Base-by-base conservation (phyloP, 2,797 vertebrate species). In the Myotis vivesi region DNA sequence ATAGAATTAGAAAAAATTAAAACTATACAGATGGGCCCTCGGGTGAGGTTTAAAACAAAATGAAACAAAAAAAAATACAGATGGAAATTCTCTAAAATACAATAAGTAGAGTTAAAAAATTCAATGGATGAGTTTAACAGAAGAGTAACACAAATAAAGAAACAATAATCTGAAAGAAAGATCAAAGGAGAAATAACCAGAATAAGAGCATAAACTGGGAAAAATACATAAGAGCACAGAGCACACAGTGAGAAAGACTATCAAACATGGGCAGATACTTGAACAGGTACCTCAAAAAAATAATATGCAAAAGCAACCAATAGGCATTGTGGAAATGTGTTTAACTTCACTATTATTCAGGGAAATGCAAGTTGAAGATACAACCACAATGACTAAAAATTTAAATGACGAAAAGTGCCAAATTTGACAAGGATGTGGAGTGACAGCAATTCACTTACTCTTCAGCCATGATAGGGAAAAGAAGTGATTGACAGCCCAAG, bases 101-200 rank as follows among this genome's bases (percentile, higher is more conserved):
- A 71, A 16, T 44, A 81, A 94, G n/a, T 23, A 83, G 33, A 57
- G 49, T 83, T 62, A 92, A 86, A 44, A 9, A 81, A 69, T 44
- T 69, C 41, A 86, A 8, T 51, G 9, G 23, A 2, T 64, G 5
- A 3, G 2, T 66, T 86, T 94, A 90, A n/a, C 16, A 55, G 62
- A 23, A 92, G 57, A 88, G 86, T 38, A 55, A 49, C 64, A 94
- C 36, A 80, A 59, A 66, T 86, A 89, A 94, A 91, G 66, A 77
- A 33, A 69, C 7, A 71, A 62, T 53, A 87, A 28, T 17, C 55
- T 51, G 23, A 90, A 95, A 76, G 20, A 93, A 92, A 75, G 20
- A 79, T 59, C 33, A 49, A 5, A 44, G 0, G 15, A 38, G n/a
- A 53, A 62, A 73, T 46, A 66, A 5, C 23, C 83, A 87, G 41